phyloP scores from a whole-genome alignment of 2,797 vertebrate genomes.

The Sebastes elongatus region DNA sequence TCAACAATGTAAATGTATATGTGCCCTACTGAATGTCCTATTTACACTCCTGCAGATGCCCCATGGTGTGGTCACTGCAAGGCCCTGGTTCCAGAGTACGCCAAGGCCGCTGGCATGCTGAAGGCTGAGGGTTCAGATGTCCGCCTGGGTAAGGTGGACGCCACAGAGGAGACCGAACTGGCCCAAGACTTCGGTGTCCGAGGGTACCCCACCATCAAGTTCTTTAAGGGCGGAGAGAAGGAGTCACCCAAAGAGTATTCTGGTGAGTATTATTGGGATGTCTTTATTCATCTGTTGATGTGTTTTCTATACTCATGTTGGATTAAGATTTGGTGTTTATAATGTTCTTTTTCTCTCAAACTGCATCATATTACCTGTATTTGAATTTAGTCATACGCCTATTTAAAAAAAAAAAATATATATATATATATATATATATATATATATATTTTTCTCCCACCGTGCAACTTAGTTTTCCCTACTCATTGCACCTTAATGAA shows the following conservation, averaged over 20 bases:
- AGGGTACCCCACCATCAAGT: conserved; percentile 98
- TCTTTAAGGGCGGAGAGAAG: conserved; percentile 94
- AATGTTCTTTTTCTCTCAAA: neutral
- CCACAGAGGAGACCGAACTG: conserved; percentile 94
- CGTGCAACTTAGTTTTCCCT: neutral
- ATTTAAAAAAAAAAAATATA: neutral
- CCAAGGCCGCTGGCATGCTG: conserved; percentile 91
- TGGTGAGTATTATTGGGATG: conserved; percentile 78
- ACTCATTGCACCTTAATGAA: neutral
- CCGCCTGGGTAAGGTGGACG: conserved; percentile 93
- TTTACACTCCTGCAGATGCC: conserved; percentile 84
- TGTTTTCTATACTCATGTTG: neutral
- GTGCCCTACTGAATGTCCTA: neutral
- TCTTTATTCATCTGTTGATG: neutral
- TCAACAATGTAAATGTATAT: neutral
- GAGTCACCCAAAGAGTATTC: conserved; percentile 92
- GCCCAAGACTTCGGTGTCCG: conserved; percentile 93
- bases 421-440: too few species aligned
- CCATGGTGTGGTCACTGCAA: conserved; percentile 99
- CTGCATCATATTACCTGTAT: neutral
- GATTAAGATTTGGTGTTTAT: neutral
- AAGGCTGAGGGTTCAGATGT: conserved; percentile 90
- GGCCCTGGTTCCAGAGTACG: conserved; percentile 93
- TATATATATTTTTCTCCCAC: too few species aligned
- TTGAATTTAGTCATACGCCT: neutral